Evolutionary conservation across 2,888 invertebrate species (phyloP).

Genomic region (Chalcosyrphus nemorum): DNA sequence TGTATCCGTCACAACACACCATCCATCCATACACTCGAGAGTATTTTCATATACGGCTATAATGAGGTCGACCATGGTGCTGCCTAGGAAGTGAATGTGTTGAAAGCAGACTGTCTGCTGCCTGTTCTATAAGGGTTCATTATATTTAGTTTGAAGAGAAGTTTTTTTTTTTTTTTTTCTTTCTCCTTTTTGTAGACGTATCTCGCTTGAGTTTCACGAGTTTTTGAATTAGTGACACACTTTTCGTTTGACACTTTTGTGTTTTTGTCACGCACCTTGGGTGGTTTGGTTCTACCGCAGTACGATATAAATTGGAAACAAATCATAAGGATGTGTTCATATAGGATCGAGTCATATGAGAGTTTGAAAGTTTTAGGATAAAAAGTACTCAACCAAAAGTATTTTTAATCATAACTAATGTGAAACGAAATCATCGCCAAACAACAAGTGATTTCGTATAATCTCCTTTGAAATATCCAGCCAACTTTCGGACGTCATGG

Average conservation of each 20-base stretch:
- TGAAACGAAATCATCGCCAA: neutral
- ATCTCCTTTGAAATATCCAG: neutral
- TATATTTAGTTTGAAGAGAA: conserved; percentile 24
- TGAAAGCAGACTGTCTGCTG: conserved; percentile 52
- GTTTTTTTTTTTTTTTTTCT: conserved; percentile 4
- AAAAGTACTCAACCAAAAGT: neutral
- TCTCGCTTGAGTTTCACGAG: conserved; percentile 1
- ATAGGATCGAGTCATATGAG: neutral
- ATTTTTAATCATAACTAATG: neutral
- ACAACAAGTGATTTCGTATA: neutral
- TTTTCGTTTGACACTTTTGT: conserved; percentile 28
- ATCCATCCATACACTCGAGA: conserved; percentile 9
- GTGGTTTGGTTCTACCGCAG: neutral
- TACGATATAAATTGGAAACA: neutral
- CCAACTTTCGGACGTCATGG: neutral
- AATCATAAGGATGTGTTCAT: neutral
- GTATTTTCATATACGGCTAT: conserved; percentile 22
- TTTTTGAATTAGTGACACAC: conserved; percentile 41
- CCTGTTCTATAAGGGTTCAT: conserved; percentile 42
- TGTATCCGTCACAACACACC: conserved; percentile 42
- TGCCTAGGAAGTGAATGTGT: conserved; percentile 50
- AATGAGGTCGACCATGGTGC: conserved; percentile 55
- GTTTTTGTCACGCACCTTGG: conserved; percentile 20
- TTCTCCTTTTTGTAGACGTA: neutral
- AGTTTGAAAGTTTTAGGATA: too few relatives aligned